Base-by-base conservation (phyloP, 1,140 invertebrate species). In the Bemisia tabaci region DNA sequence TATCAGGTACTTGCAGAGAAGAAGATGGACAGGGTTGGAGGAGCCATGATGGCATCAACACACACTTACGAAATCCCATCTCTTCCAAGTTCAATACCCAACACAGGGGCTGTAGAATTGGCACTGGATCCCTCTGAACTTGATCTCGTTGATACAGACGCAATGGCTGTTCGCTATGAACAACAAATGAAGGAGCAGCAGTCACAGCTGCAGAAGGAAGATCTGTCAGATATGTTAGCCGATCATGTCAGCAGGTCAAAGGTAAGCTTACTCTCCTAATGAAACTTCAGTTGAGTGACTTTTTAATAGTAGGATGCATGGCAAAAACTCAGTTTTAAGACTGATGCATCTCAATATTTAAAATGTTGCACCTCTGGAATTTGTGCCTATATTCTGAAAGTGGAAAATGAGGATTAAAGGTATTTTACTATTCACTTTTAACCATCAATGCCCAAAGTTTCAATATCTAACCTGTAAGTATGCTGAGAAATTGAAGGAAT, bases 41-140 rank as follows among this genome's bases (percentile, higher is more conserved):
- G 85, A 11, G 90, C 95, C 72, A 98, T 99, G 96, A 98, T 99
- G 96, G 96, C 88, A 2, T 98, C 95, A 21, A 95, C 93, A 0
- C 96, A 99, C 78, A 91, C 96, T 0, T 98, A 98, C 77, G 95
- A 98, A 75, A 85, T 98, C 77, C 81, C 82, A 26, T 21, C 22
- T 9, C 17, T 48, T 9, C 63, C 70, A n/a, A 64, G 27, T 26
- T 33, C 67, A 21, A 64, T 61, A 12, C 66, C 66, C 12, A 65
- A 65, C 23, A 65, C 68, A 21, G 66, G 68, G 22, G 88, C 86
- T 66, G 92, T 98, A 25, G 95, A 98, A 77, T 83, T 99, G 70
- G 92, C 95, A 0, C 79, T 99, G 1, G 95, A 99, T 85, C 97
- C 97, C 2, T 96, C 94, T 62, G 95, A 98, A 79, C 80, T 99